Evolutionary conservation across 2,888 invertebrate genomes (phyloP).

Genomic region (Chrysotoxum bicinctum): DNA sequence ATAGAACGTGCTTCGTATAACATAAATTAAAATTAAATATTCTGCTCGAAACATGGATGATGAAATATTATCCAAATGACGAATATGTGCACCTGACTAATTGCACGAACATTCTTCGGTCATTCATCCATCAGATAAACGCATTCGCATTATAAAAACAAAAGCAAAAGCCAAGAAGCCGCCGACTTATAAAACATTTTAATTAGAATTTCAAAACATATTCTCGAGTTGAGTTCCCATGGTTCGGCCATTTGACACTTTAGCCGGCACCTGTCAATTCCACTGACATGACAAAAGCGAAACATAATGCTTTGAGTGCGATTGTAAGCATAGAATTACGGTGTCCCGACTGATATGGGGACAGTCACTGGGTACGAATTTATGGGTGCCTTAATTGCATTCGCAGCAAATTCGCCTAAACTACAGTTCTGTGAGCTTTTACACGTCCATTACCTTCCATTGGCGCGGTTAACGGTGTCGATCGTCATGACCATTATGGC

Average conservation of each 20-base stretch:
- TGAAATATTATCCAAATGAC: constrained; percentile 15
- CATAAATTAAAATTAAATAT: constrained; percentile 43
- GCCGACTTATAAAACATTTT: constrained; percentile 35
- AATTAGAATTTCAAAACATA: constrained; percentile 47
- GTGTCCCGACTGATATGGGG: constrained; percentile 30
- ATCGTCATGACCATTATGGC: background rate
- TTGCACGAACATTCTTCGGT: constrained; percentile 38
- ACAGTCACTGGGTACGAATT: constrained; percentile 19
- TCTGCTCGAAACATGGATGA: constrained; percentile 6
- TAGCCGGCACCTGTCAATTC: constrained; percentile 50
- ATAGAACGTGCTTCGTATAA: constrained; percentile 3
- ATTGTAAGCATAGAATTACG: constrained; percentile 41
- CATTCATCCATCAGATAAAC: constrained; percentile 48
- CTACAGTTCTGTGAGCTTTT: constrained; percentile 41
- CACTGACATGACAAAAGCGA: constrained; percentile 29
- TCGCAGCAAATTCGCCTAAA: constrained; percentile 64
- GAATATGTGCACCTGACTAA: constrained; percentile 47
- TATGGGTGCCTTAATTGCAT: constrained; percentile 33
- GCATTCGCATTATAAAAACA: background rate
- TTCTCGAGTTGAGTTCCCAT: constrained; percentile 58
- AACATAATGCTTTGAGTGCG: constrained; percentile 18
- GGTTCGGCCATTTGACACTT: constrained; percentile 56
- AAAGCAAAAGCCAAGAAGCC: background rate
- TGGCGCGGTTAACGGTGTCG: background rate
- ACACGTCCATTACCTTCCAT: constrained; percentile 30